Percentiles rank a stretch among this genome's conserved stretches.
Conservation (phyloP, 1,140 invertebrate genomes). For the Coboldia fuscipes region DNA sequence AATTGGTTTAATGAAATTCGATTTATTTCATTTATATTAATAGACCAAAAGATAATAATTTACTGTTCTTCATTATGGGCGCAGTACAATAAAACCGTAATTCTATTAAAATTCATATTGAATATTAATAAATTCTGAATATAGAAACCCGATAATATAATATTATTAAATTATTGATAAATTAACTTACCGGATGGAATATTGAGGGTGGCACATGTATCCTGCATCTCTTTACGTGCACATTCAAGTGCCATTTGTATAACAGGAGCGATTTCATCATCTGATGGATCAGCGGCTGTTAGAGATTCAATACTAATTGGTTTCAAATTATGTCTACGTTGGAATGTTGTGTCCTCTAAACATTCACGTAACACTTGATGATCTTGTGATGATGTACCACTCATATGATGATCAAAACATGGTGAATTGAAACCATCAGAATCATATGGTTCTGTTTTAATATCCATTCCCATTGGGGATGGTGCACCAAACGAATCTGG, state of each 20-base stretch:
- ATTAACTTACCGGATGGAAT: conserved; percentile 58
- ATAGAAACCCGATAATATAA: too few relatives aligned
- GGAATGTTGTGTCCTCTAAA: conserved; percentile 59
- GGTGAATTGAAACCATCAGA: too few relatives aligned
- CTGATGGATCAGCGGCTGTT: conserved; percentile 27
- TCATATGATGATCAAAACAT: too few relatives aligned
- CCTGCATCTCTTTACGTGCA: conserved; percentile 61
- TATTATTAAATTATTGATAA: not conserved
- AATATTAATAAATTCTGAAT: too few relatives aligned
- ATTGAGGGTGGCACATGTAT: conserved; percentile 58
- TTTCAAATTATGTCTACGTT: conserved; percentile 56
- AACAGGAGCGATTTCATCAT: conserved; percentile 56
- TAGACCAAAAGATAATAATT: too few relatives aligned
- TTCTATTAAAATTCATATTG: too few relatives aligned
- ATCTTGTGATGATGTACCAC: too few relatives aligned
- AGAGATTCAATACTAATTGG: conserved; percentile 38
- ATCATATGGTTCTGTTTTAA: conserved; percentile 17
- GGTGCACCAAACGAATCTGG: conserved; percentile 20
- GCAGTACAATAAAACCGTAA: too few relatives aligned
- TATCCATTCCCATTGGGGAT: conserved; percentile 11
- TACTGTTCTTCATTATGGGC: too few relatives aligned
- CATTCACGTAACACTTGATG: conserved; percentile 61
- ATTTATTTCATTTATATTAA: too few relatives aligned
- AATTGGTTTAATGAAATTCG: too few relatives aligned
- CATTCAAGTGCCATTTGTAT: conserved; percentile 68